These are phyloP conservation scores for Eudasyphora cyanicolor DNA, from an alignment of 2,888 invertebrate genomes.

Conservation along the genomic window DNA sequence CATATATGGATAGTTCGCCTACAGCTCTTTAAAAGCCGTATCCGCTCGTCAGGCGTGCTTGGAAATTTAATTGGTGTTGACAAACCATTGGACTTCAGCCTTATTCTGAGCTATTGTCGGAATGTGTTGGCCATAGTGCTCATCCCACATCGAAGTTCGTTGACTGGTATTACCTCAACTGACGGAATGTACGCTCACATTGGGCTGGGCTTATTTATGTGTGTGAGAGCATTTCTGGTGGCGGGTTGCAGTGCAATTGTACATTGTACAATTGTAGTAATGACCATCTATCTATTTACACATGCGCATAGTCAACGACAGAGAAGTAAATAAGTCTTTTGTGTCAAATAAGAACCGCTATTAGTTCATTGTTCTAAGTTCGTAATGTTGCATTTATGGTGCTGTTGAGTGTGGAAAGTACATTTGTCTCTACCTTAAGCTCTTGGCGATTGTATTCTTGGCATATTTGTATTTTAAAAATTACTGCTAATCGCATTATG, in stretches of 20 bases:
- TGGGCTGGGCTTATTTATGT: background rate
- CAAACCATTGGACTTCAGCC: background rate
- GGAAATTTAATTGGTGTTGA: background rate
- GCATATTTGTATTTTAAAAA: no score
- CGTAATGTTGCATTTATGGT: background rate
- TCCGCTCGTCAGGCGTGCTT: background rate
- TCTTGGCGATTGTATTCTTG: no score
- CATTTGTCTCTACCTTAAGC: background rate
- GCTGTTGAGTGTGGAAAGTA: background rate
- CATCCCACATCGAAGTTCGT: background rate
- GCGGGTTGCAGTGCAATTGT: background rate
- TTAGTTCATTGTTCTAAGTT: background rate
- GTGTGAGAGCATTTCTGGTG: background rate
- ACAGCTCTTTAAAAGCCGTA: no score
- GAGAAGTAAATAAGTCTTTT: constrained; percentile 5
- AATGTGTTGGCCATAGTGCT: background rate
- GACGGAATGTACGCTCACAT: background rate
- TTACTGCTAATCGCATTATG: no score
- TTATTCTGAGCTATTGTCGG: background rate
- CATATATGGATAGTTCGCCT: no score
- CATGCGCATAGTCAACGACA: background rate
- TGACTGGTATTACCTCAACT: background rate
- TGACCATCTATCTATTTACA: no score
- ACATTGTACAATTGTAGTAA: no score
- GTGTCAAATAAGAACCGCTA: constrained; percentile 13